A percentile compares a stretch with the other conserved stretches of the same genome.
Evolutionary conservation across 1,140 invertebrate species (phyloP).

Genomic region (Papilio xuthus): DNA sequence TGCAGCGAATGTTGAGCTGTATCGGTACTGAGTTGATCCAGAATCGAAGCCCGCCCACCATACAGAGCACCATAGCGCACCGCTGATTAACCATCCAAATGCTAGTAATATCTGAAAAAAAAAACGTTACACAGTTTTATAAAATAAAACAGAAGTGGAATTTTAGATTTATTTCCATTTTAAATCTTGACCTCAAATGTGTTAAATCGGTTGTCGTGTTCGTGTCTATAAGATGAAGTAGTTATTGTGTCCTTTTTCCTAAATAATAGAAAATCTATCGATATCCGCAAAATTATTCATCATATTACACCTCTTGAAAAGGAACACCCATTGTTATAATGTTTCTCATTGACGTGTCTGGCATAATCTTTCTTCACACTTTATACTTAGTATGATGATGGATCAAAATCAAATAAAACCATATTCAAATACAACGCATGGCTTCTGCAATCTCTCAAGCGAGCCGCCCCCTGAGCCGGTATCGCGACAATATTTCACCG

Average conservation of each 20-base stretch:
- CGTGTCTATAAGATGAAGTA: too few species aligned
- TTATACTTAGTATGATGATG: background rate
- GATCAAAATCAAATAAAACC: conserved; percentile 8
- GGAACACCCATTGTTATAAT: too few species aligned
- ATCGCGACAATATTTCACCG: conserved; percentile 26
- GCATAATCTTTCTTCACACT: background rate
- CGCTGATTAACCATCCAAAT: conserved; percentile 82
- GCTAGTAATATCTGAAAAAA: conserved; percentile 76
- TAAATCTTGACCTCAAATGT: too few species aligned
- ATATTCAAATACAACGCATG: background rate
- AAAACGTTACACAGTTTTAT: background rate
- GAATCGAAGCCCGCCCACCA: conserved; percentile 83
- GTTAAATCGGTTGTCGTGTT: too few species aligned
- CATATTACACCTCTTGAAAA: too few species aligned
- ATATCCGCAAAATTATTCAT: background rate
- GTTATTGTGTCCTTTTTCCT: too few species aligned
- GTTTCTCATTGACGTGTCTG: background rate
- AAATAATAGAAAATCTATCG: background rate
- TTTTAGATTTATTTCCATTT: background rate
- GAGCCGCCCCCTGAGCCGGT: background rate
- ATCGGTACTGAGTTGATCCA: conserved; percentile 83
- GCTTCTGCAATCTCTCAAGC: background rate
- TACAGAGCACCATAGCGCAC: conserved; percentile 80
- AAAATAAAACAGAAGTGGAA: background rate
- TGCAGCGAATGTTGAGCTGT: conserved; percentile 83